Conservation (phyloP, 1,140 invertebrate genomes). For the Brachionus manjavacas region DNA sequence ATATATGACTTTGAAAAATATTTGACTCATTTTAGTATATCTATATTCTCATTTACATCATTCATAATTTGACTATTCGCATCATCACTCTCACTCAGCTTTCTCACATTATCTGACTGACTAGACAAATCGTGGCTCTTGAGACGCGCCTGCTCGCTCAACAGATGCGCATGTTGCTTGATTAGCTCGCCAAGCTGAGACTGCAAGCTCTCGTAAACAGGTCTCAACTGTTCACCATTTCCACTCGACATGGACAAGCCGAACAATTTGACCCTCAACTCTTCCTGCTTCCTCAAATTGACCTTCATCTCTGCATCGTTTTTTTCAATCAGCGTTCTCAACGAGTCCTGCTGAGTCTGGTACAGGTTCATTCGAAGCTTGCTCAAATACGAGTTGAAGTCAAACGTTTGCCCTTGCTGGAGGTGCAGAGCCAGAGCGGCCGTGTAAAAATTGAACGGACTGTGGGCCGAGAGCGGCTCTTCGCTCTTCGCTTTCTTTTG, state of each 20-base stretch:
- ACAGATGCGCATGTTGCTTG: not conserved
- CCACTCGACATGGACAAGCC: not conserved
- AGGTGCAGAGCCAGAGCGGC: conserved; percentile 5
- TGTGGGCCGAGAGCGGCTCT: not conserved
- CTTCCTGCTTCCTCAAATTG: conserved; percentile 7
- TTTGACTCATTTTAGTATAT: conserved; percentile 26
- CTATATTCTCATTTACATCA: conserved; percentile 7
- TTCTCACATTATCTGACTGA: not conserved
- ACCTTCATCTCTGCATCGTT: not conserved
- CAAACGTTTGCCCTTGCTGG: not conserved
- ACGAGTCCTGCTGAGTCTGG: not conserved
- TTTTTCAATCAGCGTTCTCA: not conserved
- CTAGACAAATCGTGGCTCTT: not conserved
- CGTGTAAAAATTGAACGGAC: not conserved
- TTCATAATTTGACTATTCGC: not conserved
- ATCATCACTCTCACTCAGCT: not conserved
- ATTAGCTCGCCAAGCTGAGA: not conserved
- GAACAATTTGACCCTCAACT: not conserved
- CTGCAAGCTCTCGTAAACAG: not conserved
- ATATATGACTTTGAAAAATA: conserved; percentile 31
- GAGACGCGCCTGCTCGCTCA: not conserved
- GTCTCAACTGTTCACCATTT: not conserved
- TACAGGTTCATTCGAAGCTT: not conserved
- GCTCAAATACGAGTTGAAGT: not conserved
- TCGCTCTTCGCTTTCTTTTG: not conserved